Conservation (phyloP, 2,113 vertebrate species). For the Oreamnos americanus region DNA sequence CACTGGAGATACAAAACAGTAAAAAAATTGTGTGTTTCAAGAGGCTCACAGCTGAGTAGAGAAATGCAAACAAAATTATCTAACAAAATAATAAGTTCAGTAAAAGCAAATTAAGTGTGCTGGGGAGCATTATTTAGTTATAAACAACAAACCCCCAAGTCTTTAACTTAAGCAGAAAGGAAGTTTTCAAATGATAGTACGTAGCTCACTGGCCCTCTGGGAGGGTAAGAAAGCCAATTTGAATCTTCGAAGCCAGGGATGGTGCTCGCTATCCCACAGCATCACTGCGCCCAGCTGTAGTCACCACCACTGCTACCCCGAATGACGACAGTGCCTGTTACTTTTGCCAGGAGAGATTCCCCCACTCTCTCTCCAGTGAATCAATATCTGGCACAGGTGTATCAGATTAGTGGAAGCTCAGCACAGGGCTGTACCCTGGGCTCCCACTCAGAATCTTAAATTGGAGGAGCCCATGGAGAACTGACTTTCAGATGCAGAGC, state of each 20-base stretch:
- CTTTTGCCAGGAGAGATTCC: not conserved
- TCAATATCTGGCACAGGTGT: not conserved
- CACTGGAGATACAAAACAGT: not conserved
- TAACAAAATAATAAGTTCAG: not conserved
- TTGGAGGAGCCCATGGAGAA: not conserved
- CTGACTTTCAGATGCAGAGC: not conserved
- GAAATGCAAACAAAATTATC: not conserved
- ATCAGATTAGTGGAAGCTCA: not conserved
- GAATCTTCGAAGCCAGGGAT: not conserved
- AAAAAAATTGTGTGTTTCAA: not conserved
- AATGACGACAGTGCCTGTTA: not conserved
- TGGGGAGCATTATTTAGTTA: not conserved
- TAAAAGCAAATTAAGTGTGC: not conserved
- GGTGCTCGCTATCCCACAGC: not conserved
- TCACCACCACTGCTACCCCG: not conserved
- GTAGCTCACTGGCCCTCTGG: not conserved
- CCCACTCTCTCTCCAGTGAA: not conserved
- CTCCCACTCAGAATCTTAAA: not conserved
- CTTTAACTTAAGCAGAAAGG: not conserved
- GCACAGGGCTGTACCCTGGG: not conserved
- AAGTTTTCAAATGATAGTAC: not conserved
- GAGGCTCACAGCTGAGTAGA: not conserved
- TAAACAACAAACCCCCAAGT: not conserved
- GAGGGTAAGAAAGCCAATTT: not conserved
- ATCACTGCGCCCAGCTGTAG: not conserved